Conservation (phyloP, 1,140 invertebrate species). For the Ctenoplectra terminalis region DNA sequence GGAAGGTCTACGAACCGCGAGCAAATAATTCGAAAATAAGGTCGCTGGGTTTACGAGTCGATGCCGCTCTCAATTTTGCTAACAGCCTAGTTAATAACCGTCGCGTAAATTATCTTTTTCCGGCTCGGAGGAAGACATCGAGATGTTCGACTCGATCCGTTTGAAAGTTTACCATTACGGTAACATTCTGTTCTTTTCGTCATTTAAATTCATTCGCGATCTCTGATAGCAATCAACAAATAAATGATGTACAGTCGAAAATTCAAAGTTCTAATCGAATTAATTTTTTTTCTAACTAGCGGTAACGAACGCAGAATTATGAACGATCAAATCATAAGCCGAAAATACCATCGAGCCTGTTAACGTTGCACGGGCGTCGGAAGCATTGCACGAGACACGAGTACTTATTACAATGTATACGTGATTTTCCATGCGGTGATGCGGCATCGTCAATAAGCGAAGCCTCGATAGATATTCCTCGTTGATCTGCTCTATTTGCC, state of each 20-base stretch:
- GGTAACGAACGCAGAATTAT: conserved; percentile 7
- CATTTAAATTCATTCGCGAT: background rate
- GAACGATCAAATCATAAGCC: background rate
- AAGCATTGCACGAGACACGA: background rate
- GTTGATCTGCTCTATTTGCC: conserved; percentile 50
- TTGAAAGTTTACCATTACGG: too few relatives aligned
- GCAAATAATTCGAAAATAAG: conserved; percentile 39
- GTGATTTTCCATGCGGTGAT: conserved; percentile 23
- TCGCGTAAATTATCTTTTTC: conserved; percentile 32
- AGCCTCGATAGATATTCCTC: conserved; percentile 41
- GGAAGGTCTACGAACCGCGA: background rate
- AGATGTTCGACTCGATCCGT: background rate
- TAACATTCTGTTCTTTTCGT: background rate
- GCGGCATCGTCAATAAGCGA: conserved; percentile 31
- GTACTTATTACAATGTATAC: conserved; percentile 21
- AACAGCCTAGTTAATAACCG: conserved; percentile 38
- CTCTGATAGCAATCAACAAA: background rate
- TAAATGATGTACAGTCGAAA: too few relatives aligned
- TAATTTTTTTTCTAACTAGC: background rate
- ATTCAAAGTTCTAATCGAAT: background rate
- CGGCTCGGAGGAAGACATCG: background rate
- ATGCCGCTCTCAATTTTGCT: conserved; percentile 31
- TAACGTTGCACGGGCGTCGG: background rate
- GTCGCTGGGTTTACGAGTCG: conserved; percentile 36
- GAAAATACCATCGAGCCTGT: background rate